These are phyloP conservation scores for Pontoporia blainvillei DNA, from an alignment of 2,113 vertebrate genomes.

Conservation along the genomic window DNA sequence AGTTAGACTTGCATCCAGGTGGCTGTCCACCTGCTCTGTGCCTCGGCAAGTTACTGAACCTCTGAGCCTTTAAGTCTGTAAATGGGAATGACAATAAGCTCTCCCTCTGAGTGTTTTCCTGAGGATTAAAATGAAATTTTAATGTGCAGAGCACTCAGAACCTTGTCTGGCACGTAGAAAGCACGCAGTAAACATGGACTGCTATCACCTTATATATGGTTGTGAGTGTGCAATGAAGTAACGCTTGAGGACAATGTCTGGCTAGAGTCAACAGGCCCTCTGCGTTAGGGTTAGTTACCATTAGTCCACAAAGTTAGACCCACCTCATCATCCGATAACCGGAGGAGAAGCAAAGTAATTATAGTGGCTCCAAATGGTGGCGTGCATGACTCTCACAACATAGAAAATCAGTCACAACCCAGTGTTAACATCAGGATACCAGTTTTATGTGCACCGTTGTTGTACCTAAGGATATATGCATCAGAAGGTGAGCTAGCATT, in stretches of 20 bases:
- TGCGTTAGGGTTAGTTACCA: neutral
- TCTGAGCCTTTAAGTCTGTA: neutral
- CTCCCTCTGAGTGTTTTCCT: neutral
- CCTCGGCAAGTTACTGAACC: neutral
- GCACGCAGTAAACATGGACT: neutral
- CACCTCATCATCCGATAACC: neutral
- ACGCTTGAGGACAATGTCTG: neutral
- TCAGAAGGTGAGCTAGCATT: rapidly evolving
- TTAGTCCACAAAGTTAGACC: neutral
- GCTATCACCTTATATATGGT: rapidly evolving
- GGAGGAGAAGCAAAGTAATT: neutral
- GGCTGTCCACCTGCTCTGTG: neutral
- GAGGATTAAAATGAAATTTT: neutral
- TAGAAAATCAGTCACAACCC: too few species aligned
- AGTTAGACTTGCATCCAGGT: neutral
- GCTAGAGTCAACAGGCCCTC: neutral
- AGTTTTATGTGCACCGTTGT: rapidly evolving
- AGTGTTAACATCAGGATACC: rapidly evolving
- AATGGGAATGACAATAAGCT: neutral
- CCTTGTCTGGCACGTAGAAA: neutral
- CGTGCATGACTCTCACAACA: neutral
- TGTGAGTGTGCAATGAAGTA: neutral
- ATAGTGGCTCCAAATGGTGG: neutral
- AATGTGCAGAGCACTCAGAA: neutral
- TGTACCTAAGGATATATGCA: rapidly evolving